phyloP scores from a whole-genome alignment of 2,888 invertebrate species.

The Diachrysia chrysitis region DNA sequence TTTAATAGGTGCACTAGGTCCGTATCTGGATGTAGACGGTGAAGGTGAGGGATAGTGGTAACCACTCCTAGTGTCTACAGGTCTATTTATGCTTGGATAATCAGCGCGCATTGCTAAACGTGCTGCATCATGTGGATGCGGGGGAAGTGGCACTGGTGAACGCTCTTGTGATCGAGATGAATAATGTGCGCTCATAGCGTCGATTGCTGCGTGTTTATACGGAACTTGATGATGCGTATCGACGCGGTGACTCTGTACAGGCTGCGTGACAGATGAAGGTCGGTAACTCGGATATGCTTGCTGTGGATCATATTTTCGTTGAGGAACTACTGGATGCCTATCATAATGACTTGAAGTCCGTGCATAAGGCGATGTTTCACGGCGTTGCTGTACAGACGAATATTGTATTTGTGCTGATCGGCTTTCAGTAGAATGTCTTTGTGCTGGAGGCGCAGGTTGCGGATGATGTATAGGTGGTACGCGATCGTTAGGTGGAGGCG shows the following conservation, averaged over 20 bases:
- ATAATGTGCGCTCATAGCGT: constrained; percentile 76
- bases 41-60: constrained; percentile 80
- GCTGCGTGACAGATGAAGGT: constrained; percentile 72
- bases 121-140: constrained; percentile 73
- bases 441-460: constrained; percentile 70
- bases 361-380: constrained; percentile 78
- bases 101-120: constrained; percentile 75
- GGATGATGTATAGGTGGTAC: constrained; percentile 87
- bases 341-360: constrained; percentile 78
- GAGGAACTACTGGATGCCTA: constrained; percentile 74
- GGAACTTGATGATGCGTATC: constrained; percentile 76
- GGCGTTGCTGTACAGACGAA: constrained; percentile 73
- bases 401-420: constrained; percentile 74
- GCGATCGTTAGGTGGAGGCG: constrained; percentile 83
- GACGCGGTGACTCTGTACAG: constrained; percentile 77
- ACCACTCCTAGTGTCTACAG: constrained; percentile 71
- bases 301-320: constrained; percentile 84
- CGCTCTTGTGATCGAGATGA: constrained; percentile 76
- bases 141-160: constrained; percentile 71
- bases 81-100: constrained; percentile 72
- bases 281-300: constrained; percentile 84
- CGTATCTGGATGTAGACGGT: constrained; percentile 77
- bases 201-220: constrained; percentile 77
- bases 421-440: constrained; percentile 72
- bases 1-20: constrained; percentile 70